Base-by-base conservation (phyloP, 2,113 vertebrate genomes). In the Calidris pygmaea region DNA sequence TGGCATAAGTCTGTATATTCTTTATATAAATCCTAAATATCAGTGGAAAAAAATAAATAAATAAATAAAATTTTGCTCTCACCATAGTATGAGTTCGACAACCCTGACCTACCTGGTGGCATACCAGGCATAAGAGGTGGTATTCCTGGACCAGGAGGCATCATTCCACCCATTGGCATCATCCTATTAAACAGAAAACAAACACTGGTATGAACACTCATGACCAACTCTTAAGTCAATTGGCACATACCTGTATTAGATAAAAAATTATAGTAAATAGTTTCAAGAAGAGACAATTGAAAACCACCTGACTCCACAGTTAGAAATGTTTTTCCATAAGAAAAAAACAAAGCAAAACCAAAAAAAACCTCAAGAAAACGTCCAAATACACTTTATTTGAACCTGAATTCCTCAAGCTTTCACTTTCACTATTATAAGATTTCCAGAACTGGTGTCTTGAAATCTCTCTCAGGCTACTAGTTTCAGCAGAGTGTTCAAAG, bases 141-240 rank as follows among this genome's bases (percentile, higher is more conserved):
- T 96, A 99, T 98, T 97, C 98, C 98, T 48, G 98, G 98, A 87
- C 98, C 99, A 96, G 98, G 98, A 95, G 98, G 99, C 98, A 99
- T 99, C 98, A 99, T 99, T 82, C 98, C 98, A 97, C 98, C 98
- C 98, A 99, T 99, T 7, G 98, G 98, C 98, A 99, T 99, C 98
- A 99, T 99, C 96, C 99, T 99, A 53, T 91, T 62, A 72, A 97
- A 98, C 87, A 85, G 94, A 53, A 97, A 97, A 95, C 2, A 3
- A 93, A 52, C 34, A 85, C 20, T 17, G 12, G 35, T 52, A 87
- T 92, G 24, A 96, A 92, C 24, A 66, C 26, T 73, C 52, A 45
- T 1, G 6, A 58, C 7, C 35, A 80, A 48, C 13, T 24, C 14
- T 19, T 59, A 59, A 73, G 10, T 76, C 39, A 87, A 87, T 0